Conservation (phyloP, 2,888 invertebrate genomes). For the Nemapogon koenigi region DNA sequence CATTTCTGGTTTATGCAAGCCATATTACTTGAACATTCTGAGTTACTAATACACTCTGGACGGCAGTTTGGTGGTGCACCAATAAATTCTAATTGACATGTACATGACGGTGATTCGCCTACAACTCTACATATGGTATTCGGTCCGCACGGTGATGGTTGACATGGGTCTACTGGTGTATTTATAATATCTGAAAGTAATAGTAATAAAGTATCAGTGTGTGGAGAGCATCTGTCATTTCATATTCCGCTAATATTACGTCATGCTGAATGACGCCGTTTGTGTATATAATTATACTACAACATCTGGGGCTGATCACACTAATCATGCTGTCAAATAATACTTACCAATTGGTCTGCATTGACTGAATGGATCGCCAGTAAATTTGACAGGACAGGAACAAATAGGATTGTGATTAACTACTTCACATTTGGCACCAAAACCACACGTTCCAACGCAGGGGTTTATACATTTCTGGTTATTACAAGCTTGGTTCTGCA, state of each 20-base stretch:
- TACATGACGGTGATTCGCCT: slow-evolving; percentile 70
- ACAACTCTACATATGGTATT: slow-evolving; percentile 69
- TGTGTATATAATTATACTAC: no score
- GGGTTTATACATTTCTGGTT: slow-evolving; percentile 81
- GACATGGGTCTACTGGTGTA: slow-evolving; percentile 63
- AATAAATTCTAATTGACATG: slow-evolving; percentile 67
- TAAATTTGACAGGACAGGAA: slow-evolving; percentile 67
- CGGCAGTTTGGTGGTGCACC: slow-evolving; percentile 71
- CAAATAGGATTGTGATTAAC: slow-evolving; percentile 79
- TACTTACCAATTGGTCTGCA: slow-evolving; percentile 63
- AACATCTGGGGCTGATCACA: no score
- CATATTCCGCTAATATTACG: no score
- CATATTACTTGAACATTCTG: slow-evolving; percentile 69
- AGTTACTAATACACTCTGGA: slow-evolving; percentile 72
- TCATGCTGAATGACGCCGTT: no score
- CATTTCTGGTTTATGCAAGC: slow-evolving; percentile 76
- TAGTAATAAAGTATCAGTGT: no score
- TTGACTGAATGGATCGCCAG: slow-evolving; percentile 76
- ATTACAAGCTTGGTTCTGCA: slow-evolving; percentile 72
- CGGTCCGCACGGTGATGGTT: slow-evolving; percentile 72
- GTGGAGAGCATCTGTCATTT: no score
- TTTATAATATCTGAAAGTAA: slow-evolving; percentile 1
- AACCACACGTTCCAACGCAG: slow-evolving; percentile 77
- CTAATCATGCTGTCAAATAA: no score
- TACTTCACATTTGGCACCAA: slow-evolving; percentile 73